Base-by-base conservation (phyloP, 2,113 vertebrate species). In the Ameiurus melas region DNA sequence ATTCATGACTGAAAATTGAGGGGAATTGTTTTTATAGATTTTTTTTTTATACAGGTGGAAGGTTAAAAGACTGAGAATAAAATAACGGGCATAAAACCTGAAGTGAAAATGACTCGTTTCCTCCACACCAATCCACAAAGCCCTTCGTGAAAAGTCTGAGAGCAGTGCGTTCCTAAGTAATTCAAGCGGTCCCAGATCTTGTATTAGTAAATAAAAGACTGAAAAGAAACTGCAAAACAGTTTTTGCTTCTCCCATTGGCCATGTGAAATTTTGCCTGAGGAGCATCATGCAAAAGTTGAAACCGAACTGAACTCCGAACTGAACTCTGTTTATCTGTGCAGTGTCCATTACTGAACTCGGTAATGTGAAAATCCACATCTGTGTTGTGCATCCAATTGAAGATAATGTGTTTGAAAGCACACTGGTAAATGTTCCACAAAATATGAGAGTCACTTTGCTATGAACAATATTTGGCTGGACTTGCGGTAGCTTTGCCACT, bases 381-480 rank as follows among this genome's bases (percentile, higher is more conserved):
- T 80, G n/a, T 55, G 51, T 80, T 80, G 77, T 55, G 77, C 77
- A 30, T 17, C 14, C 51, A 80, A 80, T 30, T 30, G 51, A 30
- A 80, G 77, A 80, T 80, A 80, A 80, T 57, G 77, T 80, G 51
- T 19, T 30, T 57, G 51, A 55, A 80, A 39, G 51, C 77, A 80
- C n/a, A 55, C 47, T 79, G 77, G 47, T 79, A n/a, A 79, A 80
- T 80, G 8, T 80, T 22, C 51, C 77, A 80, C 77, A 80, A 80
- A 47, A 43, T 77, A 77, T 25, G 73, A 47, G 36, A 47, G 27
- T 51, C 75, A 78, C 13, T 78, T 78, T 78, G 43, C 75, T 55
- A 79, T 57, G 51, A 80, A 80, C 47, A 78, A 78, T 78, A 80
- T 55, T 80, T 30, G 13, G 51, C 16, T 30, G 51, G 51, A n/a